Percentiles rank a stretch among this genome's conserved stretches.
Conservation (phyloP, 2,113 vertebrate species). For the Cochlearius cochlearius region DNA sequence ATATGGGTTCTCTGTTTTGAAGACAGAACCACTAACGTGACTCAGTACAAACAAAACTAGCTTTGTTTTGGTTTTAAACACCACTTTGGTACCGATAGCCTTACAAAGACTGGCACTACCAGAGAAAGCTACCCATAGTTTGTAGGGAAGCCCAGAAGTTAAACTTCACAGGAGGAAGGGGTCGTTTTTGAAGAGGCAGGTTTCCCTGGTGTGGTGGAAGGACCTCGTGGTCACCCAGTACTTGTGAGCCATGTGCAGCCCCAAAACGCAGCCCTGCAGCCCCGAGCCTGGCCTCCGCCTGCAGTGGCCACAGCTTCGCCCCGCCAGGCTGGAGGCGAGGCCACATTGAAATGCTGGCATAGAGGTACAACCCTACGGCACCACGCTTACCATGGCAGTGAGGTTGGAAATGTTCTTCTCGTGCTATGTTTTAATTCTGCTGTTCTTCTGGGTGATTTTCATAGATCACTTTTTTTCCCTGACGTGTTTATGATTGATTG, state of each 20-base stretch:
- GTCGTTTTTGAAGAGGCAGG: fast-evolving
- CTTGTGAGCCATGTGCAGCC: not conserved
- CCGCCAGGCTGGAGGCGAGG: not conserved
- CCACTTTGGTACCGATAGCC: fast-evolving
- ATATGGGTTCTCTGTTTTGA: fast-evolving
- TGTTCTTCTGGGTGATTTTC: not conserved
- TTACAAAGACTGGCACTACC: fast-evolving
- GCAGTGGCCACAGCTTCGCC: not conserved
- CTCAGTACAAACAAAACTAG: fast-evolving
- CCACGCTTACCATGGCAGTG: fast-evolving
- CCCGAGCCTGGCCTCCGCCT: not conserved
- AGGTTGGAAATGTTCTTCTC: not conserved
- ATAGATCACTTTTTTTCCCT: not conserved
- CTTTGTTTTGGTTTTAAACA: not conserved
- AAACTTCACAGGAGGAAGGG: fast-evolving
- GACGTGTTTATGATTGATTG: too few species aligned
- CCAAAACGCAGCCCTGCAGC: not conserved
- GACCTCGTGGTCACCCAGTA: fast-evolving
- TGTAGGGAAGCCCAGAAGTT: fast-evolving
- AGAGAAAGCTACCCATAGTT: fast-evolving
- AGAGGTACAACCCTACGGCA: not conserved
- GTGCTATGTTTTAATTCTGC: not conserved
- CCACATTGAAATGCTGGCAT: not conserved
- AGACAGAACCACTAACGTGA: fast-evolving
- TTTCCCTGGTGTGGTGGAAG: too few species aligned